A percentile compares a stretch with the other conserved stretches of the same genome.
phyloP scores from a whole-genome alignment of 2,797 vertebrate species.

The Agapornis canus region DNA sequence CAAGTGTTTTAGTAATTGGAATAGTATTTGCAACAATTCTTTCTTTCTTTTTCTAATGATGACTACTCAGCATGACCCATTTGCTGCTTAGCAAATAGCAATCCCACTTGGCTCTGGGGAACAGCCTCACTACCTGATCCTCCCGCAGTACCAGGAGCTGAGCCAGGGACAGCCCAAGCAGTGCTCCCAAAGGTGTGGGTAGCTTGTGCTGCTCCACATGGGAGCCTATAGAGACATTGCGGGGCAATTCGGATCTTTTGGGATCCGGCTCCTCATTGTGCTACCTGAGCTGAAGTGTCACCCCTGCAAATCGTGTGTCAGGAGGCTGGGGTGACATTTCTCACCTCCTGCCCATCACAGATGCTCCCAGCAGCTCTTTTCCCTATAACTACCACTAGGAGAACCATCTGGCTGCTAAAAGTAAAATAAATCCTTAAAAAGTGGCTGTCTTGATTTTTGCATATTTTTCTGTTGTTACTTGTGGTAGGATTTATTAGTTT shows the following conservation, averaged over 20 bases:
- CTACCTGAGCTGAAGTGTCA: neutral
- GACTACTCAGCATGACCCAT: neutral
- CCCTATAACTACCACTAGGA: neutral
- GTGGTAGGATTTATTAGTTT: neutral
- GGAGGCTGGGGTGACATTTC: neutral
- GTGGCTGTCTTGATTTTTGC: neutral
- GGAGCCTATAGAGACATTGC: rapidly evolving
- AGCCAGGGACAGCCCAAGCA: neutral
- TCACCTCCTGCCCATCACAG: neutral
- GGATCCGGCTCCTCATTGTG: neutral
- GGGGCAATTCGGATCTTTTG: neutral
- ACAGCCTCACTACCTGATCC: rapidly evolving
- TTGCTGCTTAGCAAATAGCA: neutral
- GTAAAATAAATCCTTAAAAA: neutral
- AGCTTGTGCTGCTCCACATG: rapidly evolving
- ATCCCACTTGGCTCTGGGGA: rapidly evolving
- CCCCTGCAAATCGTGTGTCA: rapidly evolving
- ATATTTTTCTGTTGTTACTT: neutral
- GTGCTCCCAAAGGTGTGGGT: neutral
- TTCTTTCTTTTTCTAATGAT: neutral
- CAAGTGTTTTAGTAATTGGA: neutral
- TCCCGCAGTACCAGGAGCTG: neutral
- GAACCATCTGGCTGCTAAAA: neutral
- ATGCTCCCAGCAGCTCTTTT: neutral
- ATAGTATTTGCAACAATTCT: neutral